Conservation (phyloP, 2,113 vertebrate species). For the Numida meleagris region DNA sequence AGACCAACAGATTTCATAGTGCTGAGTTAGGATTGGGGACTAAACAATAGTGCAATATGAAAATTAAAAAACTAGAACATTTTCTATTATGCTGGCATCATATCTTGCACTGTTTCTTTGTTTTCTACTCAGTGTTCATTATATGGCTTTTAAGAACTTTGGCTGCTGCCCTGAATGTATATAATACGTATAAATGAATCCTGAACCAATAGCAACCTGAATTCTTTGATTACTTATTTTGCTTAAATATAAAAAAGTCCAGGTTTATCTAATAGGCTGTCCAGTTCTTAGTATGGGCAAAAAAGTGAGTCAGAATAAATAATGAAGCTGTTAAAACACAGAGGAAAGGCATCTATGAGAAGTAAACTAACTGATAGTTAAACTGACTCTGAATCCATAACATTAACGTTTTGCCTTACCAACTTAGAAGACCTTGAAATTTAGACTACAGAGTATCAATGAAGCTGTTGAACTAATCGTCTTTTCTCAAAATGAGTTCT, state of each 20-base stretch:
- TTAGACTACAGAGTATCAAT: not conserved
- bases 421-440: not conserved
- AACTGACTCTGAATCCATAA: not conserved
- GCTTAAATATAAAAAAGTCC: not conserved
- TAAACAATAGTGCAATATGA: not conserved
- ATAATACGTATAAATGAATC: not conserved
- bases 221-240: not conserved
- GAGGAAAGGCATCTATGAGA: not conserved
- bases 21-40: not conserved
- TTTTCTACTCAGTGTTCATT: not conserved
- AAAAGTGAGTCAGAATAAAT: not conserved
- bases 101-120: not conserved
- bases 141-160: not conserved
- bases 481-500: not conserved
- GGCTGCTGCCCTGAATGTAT: not conserved
- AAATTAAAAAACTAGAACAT: not conserved
- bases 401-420: not conserved
- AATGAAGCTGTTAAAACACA: not conserved
- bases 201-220: not conserved
- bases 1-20: not conserved
- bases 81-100: not conserved
- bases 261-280: not conserved
- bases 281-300: not conserved
- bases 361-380: not conserved
- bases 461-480: not conserved